Evolutionary conservation across 2,888 invertebrate genomes (phyloP), one percentile per base, ranked within the genome.

Genomic region (Pollenia angustigena): DNA sequence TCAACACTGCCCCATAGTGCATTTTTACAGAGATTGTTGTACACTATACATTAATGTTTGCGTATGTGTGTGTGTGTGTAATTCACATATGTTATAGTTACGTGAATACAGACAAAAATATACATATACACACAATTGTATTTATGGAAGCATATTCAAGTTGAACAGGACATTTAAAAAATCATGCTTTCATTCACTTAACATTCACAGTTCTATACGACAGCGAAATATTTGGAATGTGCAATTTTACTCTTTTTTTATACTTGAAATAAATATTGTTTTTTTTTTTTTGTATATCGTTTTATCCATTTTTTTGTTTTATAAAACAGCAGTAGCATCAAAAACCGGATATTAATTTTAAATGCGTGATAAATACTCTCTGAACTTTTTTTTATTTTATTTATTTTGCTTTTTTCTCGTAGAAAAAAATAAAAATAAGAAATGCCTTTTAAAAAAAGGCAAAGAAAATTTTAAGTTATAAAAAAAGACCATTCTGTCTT

Each of bases 271-370:
- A 18, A 64, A 74, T 81, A 2, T 64, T n/a, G n/a, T n/a, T n/a
- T n/a, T n/a, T 62, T 44, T 32, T 62, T 69, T 32, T 62, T 69
- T 23, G 16, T 50, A 44, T 75, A 32, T 32, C 32, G 32, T 68
- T 48, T 56, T 11, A n/a, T 71, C 14, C 11, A 40, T 11, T 12
- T 62, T 56, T 52, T 54, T 56, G 52, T 54, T 46, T 56, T 44
- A 40, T n/a, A 42, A 44, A 72, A 2, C 32, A 14, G 48, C 16
- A 16, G 12, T 6, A 32, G 32, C 32, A 32, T 32, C 32, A 52
- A 85, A 75, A 74, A 81, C 71, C 88, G 87, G 89, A 89, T 89
- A 89, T 89, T 88, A 89, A 89, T 88, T 89, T 88, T 81, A 87
- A 88, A 85, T 87, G 84, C 81, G 82, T 88, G 88, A 88, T 88